Evolutionary conservation across 1,140 invertebrate species (phyloP), one percentile per base, ranked within the genome.

Genomic region (Branchinecta lindahli): DNA sequence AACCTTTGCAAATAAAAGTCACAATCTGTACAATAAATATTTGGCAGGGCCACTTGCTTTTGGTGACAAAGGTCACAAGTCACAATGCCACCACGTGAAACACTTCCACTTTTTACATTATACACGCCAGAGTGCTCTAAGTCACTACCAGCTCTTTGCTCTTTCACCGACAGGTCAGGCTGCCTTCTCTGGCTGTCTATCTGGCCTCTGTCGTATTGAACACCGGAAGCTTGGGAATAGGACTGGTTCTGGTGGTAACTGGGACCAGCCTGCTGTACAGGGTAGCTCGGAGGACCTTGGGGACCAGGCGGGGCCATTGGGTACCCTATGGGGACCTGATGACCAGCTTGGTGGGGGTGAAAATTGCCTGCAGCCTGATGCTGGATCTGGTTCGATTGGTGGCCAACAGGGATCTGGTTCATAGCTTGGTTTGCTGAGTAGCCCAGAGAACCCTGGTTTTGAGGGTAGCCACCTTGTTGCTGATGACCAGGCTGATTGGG

Each of bases 1-100:
- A 91, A 92, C 74, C 88, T 83, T 45, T 90, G 90, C 88, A 94
- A 89, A 75, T 94, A 94, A 82, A 89, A 92, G 76, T 92, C 89
- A 79, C 91, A 94, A 77, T 93, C 90, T 15, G 86, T 82, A 79
- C 91, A 94, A 77, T 93, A 94, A 46, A 88, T 82, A 10, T 86
- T 85, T 0, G 88, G 85, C 44, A 87, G 83, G 7, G 82, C 82
- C 7, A 93, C 85, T 71, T 84, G 83, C 76, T 91, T 90, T 76
- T 93, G 92, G 44, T 89, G 82, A 77, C 91, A 94, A 68, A 94
- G 81, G 80, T 91, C 87, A 78, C 91, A 94, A 44, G 82, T 82
- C 9, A 79, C 78, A 2, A 78, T 78, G 73, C 81, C 81, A 3
- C 66, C 66, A 44, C 69, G 69, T 70, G 67, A 33, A 66, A 46